Base-by-base conservation (phyloP, 2,797 vertebrate species). In the Prunella strophiata region DNA sequence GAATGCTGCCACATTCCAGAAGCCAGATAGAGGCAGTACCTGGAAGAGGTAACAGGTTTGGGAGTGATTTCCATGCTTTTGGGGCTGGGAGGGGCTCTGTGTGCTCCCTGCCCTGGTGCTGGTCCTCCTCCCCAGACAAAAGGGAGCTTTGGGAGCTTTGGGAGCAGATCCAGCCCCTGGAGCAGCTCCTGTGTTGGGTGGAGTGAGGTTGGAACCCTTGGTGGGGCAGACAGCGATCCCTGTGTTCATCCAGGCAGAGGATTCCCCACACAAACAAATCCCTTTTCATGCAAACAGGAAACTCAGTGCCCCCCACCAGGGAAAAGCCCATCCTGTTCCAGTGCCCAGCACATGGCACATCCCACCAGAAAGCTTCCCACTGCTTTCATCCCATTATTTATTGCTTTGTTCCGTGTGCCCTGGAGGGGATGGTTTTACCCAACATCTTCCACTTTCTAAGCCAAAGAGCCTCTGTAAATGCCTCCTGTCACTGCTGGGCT, bases 211-310 rank as follows among this genome's bases (percentile, higher is more conserved):
- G 76, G 76, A 86, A 11, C 42, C n/a, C 8, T 9, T 15, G 71
- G 58, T 52, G 74, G 1, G 2, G 11, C 65, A 71, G 23, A 21
- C 59, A 91, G 87, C 19, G 3, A 58, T 63, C 62, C 61, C 23
- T 83, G 42, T 92, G 85, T 43, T 55, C 57, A 58, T 30, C 32
- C 42, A 16, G 11, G 8, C 10, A 3, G 42, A 78, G 58, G 29
- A 20, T 59, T 93, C 66, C 47, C 19, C 8, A 0, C 77, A 66
- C 27, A 65, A 77, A 96, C 91, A 96, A 93, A 38, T 68, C 79
- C 42, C 79, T 87, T 93, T 94, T 77, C 85, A 85, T 62, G 38
- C n/a, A 55, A 68, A 72, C 3, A 59, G 87, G 95, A 93, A 96
- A 52, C 79, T 71, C 65, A 1, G n/a, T 68, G 43, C 40, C 65